Conservation (phyloP, 2,888 invertebrate species). For the Epinotia brunnichana region DNA sequence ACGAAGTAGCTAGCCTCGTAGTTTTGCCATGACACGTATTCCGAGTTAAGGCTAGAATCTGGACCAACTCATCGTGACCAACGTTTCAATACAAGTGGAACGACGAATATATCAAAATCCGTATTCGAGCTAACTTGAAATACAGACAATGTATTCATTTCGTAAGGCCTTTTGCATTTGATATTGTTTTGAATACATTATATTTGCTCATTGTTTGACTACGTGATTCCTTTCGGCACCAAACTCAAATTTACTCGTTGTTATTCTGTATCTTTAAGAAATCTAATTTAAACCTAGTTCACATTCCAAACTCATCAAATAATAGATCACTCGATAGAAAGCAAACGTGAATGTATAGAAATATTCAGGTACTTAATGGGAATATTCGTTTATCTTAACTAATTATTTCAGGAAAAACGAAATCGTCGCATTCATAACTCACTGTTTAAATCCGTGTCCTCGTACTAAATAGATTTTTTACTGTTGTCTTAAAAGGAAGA, state of each 20-base stretch:
- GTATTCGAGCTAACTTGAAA: conserved; percentile 34
- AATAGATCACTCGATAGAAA: no score
- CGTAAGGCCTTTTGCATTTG: not conserved
- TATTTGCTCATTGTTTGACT: not conserved
- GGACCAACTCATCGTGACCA: conserved; percentile 50
- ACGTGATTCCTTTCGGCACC: not conserved
- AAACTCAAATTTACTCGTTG: not conserved
- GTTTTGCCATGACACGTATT: conserved; percentile 70
- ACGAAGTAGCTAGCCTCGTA: conserved; percentile 54
- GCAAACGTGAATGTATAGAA: no score
- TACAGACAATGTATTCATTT: conserved; percentile 1
- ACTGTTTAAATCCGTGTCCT: conserved; percentile 49
- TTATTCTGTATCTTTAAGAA: not conserved
- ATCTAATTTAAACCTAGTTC: not conserved
- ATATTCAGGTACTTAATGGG: no score
- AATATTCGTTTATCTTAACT: not conserved
- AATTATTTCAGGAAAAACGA: not conserved
- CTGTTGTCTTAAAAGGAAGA: conserved; percentile 57
- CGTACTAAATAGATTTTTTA: conserved; percentile 63
- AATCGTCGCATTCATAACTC: conserved; percentile 22
- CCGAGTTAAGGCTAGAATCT: conserved; percentile 59
- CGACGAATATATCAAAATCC: not conserved
- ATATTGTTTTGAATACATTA: conserved; percentile 1
- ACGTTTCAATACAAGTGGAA: conserved; percentile 42
- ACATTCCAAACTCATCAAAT: not conserved